Base-by-base conservation (phyloP, 2,113 vertebrate species). In the Anseranas semipalmata region DNA sequence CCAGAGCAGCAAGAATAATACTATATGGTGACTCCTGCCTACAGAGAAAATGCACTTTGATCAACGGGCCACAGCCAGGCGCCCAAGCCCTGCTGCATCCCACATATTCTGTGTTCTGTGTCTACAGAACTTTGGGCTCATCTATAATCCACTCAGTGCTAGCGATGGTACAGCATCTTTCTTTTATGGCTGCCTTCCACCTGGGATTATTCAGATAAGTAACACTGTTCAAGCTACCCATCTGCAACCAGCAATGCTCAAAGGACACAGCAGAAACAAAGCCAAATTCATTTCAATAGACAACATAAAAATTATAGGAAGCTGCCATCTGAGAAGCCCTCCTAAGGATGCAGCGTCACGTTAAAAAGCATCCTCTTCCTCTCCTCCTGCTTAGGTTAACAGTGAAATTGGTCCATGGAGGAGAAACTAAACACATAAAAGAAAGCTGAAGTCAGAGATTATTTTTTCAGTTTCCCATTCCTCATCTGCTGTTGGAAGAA, bases 401-500 rank as follows among this genome's bases (percentile, higher is more conserved):
- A 21, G 25, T 25, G 35, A 90, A 73, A 87, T 30, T 35, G 46
- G 22, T 32, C 63, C 59, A 46, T 4, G 1, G 4, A 50, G 39
- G 32, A 94, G 63, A 71, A 46, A 74, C 24, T 55, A 76, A 93
- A 83, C 12, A 62, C 71, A 96, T 30, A 80, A n/a, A 91, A 50
- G 50, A 94, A 94, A 94, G 89, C 62, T 41, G 8, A 87, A 93
- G 55, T 59, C 85, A 67, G 35, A 82, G 63, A 83, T 78, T 63
- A 39, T 55, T 89, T 90, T 72, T 39, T 79, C 24, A 7, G 12
- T n/a, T 94, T 96, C 41, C 35, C 48, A 52, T 91, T 94, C 72
- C 41, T 93, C 78, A 59, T 32, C 52, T 74, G 65, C 55, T 75
- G 75, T 8, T 48, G 75, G 41, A 87, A 90, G 55, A 93, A 79